Evolutionary conservation across 1,140 invertebrate genomes (phyloP), one percentile per base, ranked within the genome.

Genomic region (Lutraria rhynchaena): DNA sequence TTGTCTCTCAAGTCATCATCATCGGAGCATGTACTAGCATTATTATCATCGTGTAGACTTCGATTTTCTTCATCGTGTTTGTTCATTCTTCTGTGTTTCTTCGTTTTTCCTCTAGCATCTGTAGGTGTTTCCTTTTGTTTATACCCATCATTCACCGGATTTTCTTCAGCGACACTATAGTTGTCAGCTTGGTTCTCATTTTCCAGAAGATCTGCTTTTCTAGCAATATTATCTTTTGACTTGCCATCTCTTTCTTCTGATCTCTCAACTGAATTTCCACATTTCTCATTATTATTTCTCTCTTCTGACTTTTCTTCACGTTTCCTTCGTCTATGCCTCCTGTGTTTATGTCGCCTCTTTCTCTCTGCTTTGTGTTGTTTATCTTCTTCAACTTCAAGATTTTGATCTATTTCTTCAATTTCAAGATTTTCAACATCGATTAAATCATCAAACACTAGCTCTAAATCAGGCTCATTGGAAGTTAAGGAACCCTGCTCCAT

Each of bases 371-470:
- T 65, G 11, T 31, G 22, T 33, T 49, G n/a, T 51, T 60, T 61
- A 9, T 51, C 44, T 35, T 33, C 27, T 2, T 51, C 60, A 60
- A 63, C 60, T 24, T 78, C 61, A 24, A 22, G 19, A 35, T 37
- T 15, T 27, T 53, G 60, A 0, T 51, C 41, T 7, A 31, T 27
- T 33, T 78, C 75, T 15, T 46, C 24, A 15, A 61, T 33, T 78
- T 78, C 75, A 0, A 78, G 31, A 24, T 78, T 61, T 31, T 49
- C 49, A 37, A 78, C 75, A 67, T 78, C 61, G 44, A 78, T 78
- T 24, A 78, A 22, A 67, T 78, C 75, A 67, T 67, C 61, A 78
- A 78, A 78, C 9, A 31, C 51, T 24, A 78, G 61, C 29, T 78
- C 75, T 15, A 78, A 35, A 53, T 78, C 75, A 17, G 75, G 75